Percentiles rank a stretch among this genome's conserved stretches.
Evolutionary conservation across 2,888 invertebrate species (phyloP).

Genomic region (Glaucopsyche alexis): DNA sequence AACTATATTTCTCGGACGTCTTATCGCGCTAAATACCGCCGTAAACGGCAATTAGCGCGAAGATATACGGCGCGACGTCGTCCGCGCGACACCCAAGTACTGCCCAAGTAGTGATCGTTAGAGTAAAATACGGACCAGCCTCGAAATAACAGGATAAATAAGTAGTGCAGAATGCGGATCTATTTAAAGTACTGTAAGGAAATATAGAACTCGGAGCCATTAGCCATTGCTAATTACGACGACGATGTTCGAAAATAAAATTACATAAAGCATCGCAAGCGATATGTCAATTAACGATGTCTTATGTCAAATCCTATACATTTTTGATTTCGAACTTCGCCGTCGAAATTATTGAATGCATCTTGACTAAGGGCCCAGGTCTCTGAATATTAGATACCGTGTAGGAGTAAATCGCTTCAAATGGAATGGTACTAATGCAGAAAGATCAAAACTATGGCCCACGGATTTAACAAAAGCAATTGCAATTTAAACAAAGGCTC

Average conservation of each 20-base stretch:
- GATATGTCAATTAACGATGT: no score
- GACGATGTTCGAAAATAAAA: no score
- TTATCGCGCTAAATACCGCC: constrained; percentile 7
- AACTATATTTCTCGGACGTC: neutral
- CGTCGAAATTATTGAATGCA: no score
- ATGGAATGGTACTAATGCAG: neutral
- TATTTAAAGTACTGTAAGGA: neutral
- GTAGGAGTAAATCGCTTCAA: neutral
- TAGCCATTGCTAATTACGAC: no score
- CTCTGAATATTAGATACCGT: no score
- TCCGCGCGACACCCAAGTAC: neutral
- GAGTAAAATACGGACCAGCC: neutral
- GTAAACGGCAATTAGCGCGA: constrained; percentile 11
- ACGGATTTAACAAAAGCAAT: neutral
- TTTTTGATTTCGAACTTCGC: no score
- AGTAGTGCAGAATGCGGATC: neutral
- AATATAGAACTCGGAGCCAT: neutral
- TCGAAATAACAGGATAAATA: neutral
- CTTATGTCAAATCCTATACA: no score
- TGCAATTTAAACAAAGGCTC: neutral
- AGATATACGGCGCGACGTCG: neutral
- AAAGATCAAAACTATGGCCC: neutral
- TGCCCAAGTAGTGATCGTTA: neutral
- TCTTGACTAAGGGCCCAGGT: no score
- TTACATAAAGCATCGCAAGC: no score